These are phyloP conservation scores for Hylia prasina DNA, from an alignment of 2,113 vertebrate species.

Conservation along the genomic window DNA sequence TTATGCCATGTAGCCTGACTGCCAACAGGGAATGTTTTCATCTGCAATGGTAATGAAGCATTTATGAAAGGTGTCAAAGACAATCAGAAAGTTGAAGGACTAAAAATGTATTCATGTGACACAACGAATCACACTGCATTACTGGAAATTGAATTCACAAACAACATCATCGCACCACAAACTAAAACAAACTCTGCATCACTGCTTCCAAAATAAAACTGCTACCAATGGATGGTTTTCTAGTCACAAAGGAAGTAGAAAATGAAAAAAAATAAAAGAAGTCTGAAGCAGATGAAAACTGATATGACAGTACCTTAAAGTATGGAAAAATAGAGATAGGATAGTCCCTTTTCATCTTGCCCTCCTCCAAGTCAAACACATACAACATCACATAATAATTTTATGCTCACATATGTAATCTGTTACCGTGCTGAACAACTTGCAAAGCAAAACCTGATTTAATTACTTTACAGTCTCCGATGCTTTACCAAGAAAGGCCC, in stretches of 20 bases:
- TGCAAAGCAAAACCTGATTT: neutral
- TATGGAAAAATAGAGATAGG: neutral
- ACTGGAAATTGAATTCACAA: neutral
- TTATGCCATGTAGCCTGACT: constrained; percentile 23
- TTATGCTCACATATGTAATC: neutral
- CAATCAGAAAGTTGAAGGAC: constrained; percentile 42
- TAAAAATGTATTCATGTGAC: neutral
- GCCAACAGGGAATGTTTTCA: constrained; percentile 22
- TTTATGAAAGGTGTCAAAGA: constrained; percentile 39
- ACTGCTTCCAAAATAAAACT: neutral
- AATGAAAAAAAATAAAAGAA: neutral
- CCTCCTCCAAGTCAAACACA: neutral
- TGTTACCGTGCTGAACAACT: neutral
- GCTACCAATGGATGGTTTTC: neutral
- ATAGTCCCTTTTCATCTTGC: neutral
- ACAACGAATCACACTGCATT: neutral
- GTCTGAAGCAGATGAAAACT: neutral
- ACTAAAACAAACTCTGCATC: neutral
- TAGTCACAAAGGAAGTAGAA: neutral
- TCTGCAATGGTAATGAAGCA: constrained; percentile 47
- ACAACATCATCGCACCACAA: neutral
- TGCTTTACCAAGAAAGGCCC: neutral
- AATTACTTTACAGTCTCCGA: neutral
- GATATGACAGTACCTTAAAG: neutral
- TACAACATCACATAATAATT: neutral